Base-by-base conservation (phyloP, 2,113 vertebrate species). In the Lonchura striata region DNA sequence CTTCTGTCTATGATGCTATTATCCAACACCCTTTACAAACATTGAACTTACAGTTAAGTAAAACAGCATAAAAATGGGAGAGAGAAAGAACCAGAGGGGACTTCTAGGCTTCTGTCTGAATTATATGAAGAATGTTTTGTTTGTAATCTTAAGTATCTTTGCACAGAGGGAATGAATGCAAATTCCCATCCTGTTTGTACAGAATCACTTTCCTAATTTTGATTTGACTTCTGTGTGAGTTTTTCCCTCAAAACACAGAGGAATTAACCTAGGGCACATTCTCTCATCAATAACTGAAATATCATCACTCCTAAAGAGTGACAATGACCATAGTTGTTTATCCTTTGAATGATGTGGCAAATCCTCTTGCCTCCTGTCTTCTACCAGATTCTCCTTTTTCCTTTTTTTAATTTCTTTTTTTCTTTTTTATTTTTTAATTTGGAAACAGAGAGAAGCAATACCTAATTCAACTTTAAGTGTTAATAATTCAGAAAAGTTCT, bases 151-250 rank as follows among this genome's bases (percentile, higher is more conserved):
- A 84, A 91, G 50, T 47, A 27, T 15, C 27, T 82, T 87, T 57
- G 27, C 66, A 85, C 37, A 42, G 74, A 57, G 70, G 30, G 49
- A 89, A 76, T 85, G 50, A 92, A 87, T 25, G 22, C 70, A 72
- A 84, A 91, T 49, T 94, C 61, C 42, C 74, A 53, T 95, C 54
- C 81, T 95, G 37, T 89, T 95, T 92, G 85, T 84, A 57, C 35
- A 72, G 70, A 95, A 82, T 69, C 30, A 31, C 71, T 96, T 96
- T 90, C 59, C 78, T 96, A 69, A 65, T 74, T 92, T 92, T 93
- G 52, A 35, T 50, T 59, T 69, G 68, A n/a, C 74, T 70, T 94
- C 77, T 70, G 37, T 70, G 20, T 91, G 50, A 81, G 27, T 64
- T 81, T 95, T 71, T 57, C 77, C 47, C 25, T 88, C 41, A 69